Conservation (phyloP, 2,888 invertebrate species). For the Melieria crassipennis region DNA sequence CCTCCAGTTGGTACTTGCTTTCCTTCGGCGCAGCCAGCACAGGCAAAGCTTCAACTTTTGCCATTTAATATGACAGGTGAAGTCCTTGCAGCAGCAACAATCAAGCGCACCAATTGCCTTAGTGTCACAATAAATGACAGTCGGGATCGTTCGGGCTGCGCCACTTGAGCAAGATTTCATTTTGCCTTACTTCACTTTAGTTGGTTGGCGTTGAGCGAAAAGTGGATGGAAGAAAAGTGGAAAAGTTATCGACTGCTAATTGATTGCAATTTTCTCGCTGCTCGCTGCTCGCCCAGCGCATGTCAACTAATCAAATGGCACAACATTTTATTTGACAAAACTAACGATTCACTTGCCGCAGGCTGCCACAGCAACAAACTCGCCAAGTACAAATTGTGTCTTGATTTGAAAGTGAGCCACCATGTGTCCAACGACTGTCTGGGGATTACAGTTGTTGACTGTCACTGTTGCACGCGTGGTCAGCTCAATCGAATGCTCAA, state of each 20-base stretch:
- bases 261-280: conserved; percentile 13
- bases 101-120: conserved; percentile 17
- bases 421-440: no score
- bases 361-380: background rate
- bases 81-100: conserved; percentile 14
- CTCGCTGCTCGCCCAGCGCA: background rate
- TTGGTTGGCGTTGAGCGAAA: no score
- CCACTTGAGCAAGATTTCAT: no score
- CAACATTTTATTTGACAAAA: conserved; percentile 21
- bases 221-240: no score
- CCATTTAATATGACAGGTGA: conserved; percentile 32
- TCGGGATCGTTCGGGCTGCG: conserved; percentile 6
- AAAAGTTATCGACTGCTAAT: conserved; percentile 20
- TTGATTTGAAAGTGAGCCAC: no score
- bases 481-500: no score
- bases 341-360: conserved; percentile 13
- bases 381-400: no score
- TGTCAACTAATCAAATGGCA: conserved; percentile 13
- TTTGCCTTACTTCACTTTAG: no score
- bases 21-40: no score
- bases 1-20: no score
- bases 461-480: no score
- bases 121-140: conserved; percentile 33
- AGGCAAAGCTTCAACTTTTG: conserved; percentile 20
- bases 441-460: no score